Base-by-base conservation (phyloP, 2,113 vertebrate genomes). In the Castor canadensis region DNA sequence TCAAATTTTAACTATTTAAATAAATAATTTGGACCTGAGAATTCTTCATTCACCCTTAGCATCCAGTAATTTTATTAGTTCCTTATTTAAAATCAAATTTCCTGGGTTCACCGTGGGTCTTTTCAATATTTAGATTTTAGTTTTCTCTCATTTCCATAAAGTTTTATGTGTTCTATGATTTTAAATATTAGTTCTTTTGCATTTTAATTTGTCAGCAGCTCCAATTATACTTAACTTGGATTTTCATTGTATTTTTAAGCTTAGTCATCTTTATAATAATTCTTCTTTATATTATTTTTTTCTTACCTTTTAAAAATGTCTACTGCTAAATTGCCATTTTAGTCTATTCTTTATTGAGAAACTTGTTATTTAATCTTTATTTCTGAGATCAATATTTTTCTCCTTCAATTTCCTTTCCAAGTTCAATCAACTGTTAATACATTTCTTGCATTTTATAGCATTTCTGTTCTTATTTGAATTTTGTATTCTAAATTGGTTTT, bases 141-240 rank as follows among this genome's bases (percentile, higher is more conserved):
- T 56, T 72, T 84, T 66, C 45, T 47, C 54, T 92, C 15, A 72
- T 83, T 79, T 91, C 24, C 49, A 91, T 35, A 85, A 69, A 64
- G 11, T 90, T 87, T 87, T 73, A 64, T 93, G n/a, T 67, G 15
- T 11, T 67, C 52, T 76, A 45, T 38, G 67, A 5, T 45, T 83
- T 83, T 49, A 87, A 87, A 40, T 71, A 76, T 66, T 77, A 72
- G 10, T 71, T 80, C 32, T 64, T 4, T 9, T 93, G 49, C 28
- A 12, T 58, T 60, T 71, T 45, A 43, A 28, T 54, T 71, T 43
- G 49, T 66, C 35, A 60, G 64, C 10, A 40, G 67, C 72, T 89
- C 66, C 66, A 94, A 69, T 94, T 94, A 75, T 85, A 92, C 80
- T 92, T 81, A 17, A 92, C 67, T 94, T 92, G 72, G 22, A 60